Evolutionary conservation across 2,888 invertebrate genomes (phyloP), one percentile per base, ranked within the genome.

Genomic region (Tinea trinotella): DNA sequence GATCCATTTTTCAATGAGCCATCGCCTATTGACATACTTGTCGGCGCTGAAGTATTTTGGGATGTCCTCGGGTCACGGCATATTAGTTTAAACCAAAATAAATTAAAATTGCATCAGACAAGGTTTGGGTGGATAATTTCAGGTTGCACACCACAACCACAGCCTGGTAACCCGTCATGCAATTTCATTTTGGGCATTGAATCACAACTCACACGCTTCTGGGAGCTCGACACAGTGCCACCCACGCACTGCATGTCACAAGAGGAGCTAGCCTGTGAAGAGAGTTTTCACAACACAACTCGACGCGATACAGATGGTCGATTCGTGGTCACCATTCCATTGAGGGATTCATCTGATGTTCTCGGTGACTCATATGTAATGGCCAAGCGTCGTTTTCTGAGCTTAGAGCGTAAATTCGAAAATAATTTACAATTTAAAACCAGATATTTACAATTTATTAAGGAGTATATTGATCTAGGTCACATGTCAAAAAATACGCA

Each of bases 351-450:
- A 1, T 35, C 55, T 19, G 30, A 22, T 18, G 9, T 0, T 35
- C 17, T 55, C n/a, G 55, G 53, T 13, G 52, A 55, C 7, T 55
- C 55, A 7, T 46, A 52, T 17, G 3, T 19, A 15, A 12, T 12
- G 17, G 55, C 52, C 2, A 44, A 46, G n/a, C 34, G 24, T 15
- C 17, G 44, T 46, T 55, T 52, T 46, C 20, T 24, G n/a, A 22
- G 52, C 6, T 20, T 55, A 17, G 55, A 55, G 13, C 35, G 30
- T 6, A 13, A 19, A 19, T 24, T 55, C 5, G 9, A 30, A 17
- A 44, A 52, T 9, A 19, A 52, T 12, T 30, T 34, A 19, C 2
- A 6, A 12, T 55, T 19, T 17, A 52, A 55, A 30, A 1, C 20
- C 1, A n/a, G 2, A 12, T 55, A 52, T 17, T 3, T 12, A n/a